Evolutionary conservation across 1,140 invertebrate species (phyloP).

Genomic region (Drosophila takahashii): DNA sequence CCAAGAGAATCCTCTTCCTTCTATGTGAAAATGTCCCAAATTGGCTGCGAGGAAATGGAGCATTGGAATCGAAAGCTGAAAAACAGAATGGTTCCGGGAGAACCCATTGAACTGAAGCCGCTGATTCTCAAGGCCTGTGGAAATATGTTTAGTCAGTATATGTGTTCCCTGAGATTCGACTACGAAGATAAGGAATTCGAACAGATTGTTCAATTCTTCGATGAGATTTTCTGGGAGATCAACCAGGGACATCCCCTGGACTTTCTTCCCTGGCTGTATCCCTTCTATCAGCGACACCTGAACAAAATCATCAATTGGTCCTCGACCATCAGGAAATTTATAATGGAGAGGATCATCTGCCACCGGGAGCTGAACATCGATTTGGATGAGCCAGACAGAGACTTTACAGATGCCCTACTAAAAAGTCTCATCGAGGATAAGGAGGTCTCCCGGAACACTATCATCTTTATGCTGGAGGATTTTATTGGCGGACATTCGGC

Average conservation of each 20-base stretch:
- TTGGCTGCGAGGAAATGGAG: constrained; percentile 87
- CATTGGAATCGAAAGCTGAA: constrained; percentile 86
- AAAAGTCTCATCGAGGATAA: constrained; percentile 88
- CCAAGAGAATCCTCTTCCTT: constrained; percentile 89
- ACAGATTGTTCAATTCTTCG: constrained; percentile 90
- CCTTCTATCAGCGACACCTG: constrained; percentile 90
- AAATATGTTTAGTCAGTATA: constrained; percentile 94
- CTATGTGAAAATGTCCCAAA: constrained; percentile 88
- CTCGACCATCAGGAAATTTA: constrained; percentile 89
- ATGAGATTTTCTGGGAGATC: constrained; percentile 95
- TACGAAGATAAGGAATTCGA: constrained; percentile 88
- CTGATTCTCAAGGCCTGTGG: constrained; percentile 89
- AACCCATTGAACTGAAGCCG: constrained; percentile 86
- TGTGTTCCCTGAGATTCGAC: constrained; percentile 91
- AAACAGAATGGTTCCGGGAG: constrained; percentile 80
- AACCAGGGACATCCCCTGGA: constrained; percentile 95
- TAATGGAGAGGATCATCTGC: constrained; percentile 89
- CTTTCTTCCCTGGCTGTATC: constrained; percentile 92
- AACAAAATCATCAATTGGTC: constrained; percentile 89
- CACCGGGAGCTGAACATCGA: constrained; percentile 86
- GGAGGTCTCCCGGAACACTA: constrained; percentile 88
- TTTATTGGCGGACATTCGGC: constrained; percentile 95
- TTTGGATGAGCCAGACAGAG: constrained; percentile 86
- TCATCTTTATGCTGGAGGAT: constrained; percentile 92
- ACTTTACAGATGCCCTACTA: constrained; percentile 91